Conservation (phyloP, 2,888 invertebrate species). For the Campopleginae sp. region DNA sequence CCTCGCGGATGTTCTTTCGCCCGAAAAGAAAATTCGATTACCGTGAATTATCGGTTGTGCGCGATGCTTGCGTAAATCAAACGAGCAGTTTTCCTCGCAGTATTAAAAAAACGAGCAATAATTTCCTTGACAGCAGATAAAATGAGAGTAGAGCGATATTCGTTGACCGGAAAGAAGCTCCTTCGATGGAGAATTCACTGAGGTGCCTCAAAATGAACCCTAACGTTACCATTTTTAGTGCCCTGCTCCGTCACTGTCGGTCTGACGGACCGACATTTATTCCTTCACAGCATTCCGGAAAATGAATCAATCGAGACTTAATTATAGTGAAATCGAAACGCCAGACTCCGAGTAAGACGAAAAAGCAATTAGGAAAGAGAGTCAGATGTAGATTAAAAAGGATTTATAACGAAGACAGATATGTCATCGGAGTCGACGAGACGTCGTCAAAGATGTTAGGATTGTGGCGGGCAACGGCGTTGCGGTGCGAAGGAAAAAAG, state of each 20-base stretch:
- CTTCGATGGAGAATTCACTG: no score
- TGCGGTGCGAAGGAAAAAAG: slow-evolving; percentile 11
- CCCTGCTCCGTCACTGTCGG: no score
- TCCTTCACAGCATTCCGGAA: no score
- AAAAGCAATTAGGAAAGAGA: no score
- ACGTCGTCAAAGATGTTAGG: neutral
- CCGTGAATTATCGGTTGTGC: slow-evolving; percentile 40
- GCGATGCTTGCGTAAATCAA: slow-evolving; percentile 10
- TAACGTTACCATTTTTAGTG: no score
- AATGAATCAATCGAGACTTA: no score
- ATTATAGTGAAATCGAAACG: no score
- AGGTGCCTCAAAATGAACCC: no score
- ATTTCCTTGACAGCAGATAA: neutral
- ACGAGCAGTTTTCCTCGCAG: neutral
- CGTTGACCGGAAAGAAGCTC: neutral
- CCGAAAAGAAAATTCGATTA: slow-evolving; percentile 35
- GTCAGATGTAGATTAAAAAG: neutral
- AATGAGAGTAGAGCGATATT: neutral
- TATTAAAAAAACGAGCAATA: neutral
- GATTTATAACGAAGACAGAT: neutral
- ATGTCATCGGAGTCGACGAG: neutral
- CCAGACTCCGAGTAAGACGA: no score
- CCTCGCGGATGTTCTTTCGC: slow-evolving; percentile 43
- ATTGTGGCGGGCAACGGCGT: slow-evolving; percentile 45
- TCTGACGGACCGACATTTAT: no score